A percentile compares a stretch with the other conserved stretches of the same genome.
phyloP scores from a whole-genome alignment of 2,888 invertebrate genomes.

The Podabrus alpinus region DNA sequence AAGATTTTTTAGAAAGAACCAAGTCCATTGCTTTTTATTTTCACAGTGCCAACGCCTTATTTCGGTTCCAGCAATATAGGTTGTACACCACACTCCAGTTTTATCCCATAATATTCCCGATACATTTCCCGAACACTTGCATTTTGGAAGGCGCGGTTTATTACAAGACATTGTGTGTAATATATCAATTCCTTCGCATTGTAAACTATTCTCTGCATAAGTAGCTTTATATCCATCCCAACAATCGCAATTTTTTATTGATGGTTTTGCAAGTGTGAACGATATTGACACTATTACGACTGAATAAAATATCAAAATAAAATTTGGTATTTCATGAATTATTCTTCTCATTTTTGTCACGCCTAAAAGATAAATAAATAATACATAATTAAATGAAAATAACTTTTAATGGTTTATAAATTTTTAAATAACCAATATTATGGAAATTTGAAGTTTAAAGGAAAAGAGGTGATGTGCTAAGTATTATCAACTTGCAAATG shows the following conservation, averaged over 20 bases:
- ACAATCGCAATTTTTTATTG: neutral
- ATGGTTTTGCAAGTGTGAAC: neutral
- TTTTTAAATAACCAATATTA: neutral
- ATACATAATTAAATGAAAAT: neutral
- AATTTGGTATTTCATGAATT: neutral
- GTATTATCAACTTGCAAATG: neutral
- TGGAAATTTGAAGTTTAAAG: neutral
- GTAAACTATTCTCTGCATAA: conserved; percentile 14
- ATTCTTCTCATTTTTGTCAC: neutral
- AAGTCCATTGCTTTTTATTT: conserved; percentile 19
- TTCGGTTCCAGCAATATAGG: conserved; percentile 12
- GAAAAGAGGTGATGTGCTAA: neutral
- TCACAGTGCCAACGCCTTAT: conserved; percentile 22
- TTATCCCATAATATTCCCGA: conserved; percentile 16
- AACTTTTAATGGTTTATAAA: neutral
- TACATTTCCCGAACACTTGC: conserved; percentile 29
- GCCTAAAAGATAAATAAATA: neutral
- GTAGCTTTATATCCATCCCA: conserved; percentile 30
- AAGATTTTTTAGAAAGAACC: conserved; percentile 12
- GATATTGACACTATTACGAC: neutral
- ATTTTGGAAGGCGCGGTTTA: conserved; percentile 31
- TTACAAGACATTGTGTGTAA: conserved; percentile 33
- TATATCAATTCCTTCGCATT: conserved; percentile 27
- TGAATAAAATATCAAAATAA: neutral
- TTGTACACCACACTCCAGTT: conserved; percentile 25